These are phyloP conservation scores for Leptothorax acervorum DNA, from an alignment of 2,888 invertebrate genomes.

Conservation along the genomic window DNA sequence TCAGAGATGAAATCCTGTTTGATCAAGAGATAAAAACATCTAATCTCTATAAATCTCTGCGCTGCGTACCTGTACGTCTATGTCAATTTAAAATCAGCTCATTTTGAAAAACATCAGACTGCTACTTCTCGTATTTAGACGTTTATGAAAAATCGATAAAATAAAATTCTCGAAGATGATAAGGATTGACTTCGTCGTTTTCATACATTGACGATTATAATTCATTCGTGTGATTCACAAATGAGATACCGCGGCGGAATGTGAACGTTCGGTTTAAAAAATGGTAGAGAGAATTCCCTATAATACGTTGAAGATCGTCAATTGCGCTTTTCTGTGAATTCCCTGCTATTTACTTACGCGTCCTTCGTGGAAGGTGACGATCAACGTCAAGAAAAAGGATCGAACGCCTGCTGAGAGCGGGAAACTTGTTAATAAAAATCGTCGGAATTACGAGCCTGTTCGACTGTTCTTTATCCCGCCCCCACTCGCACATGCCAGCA, in stretches of 20 bases:
- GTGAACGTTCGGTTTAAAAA: slow-evolving; percentile 11
- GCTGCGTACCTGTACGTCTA: background rate
- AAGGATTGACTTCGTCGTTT: background rate
- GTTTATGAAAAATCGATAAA: background rate
- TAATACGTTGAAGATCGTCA: background rate
- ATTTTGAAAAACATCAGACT: slow-evolving; percentile 5
- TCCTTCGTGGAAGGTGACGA: slow-evolving; percentile 63
- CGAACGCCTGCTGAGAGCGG: slow-evolving; percentile 44
- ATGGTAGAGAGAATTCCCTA: slow-evolving; percentile 6
- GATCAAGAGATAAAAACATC: background rate
- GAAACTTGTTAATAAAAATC: slow-evolving; percentile 72
- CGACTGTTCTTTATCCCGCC: slow-evolving; percentile 75
- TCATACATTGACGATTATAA: background rate
- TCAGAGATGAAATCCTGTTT: background rate
- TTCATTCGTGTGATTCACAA: background rate
- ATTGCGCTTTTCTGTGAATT: slow-evolving; percentile 33
- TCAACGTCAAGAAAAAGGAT: slow-evolving; percentile 66
- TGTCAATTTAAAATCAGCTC: background rate
- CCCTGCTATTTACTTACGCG: slow-evolving; percentile 59
- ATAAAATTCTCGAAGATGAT: background rate
- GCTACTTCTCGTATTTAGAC: background rate
- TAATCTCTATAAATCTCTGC: background rate
- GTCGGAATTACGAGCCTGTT: slow-evolving; percentile 72
- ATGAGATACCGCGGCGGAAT: background rate
- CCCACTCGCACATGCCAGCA: slow-evolving; percentile 74